These are phyloP conservation scores for Byasa hedistus DNA, from an alignment of 2,888 invertebrate genomes.

Conservation along the genomic window DNA sequence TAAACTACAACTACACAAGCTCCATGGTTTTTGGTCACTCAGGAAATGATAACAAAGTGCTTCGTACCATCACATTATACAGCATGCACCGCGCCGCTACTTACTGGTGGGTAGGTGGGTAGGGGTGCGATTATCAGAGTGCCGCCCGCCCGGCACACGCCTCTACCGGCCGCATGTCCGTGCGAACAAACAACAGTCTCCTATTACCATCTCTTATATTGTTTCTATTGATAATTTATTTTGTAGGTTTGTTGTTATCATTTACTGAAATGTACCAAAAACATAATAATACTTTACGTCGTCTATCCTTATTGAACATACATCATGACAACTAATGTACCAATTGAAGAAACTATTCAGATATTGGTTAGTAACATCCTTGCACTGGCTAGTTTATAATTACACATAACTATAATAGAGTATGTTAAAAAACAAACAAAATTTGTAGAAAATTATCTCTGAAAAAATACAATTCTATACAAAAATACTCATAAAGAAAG, in stretches of 20 bases:
- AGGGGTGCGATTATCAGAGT: constrained; percentile 41
- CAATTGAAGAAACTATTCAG: background rate
- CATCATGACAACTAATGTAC: background rate
- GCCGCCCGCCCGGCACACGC: constrained; percentile 60
- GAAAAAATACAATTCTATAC: background rate
- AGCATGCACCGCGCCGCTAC: constrained; percentile 59
- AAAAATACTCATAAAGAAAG: background rate
- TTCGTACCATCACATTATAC: constrained; percentile 31
- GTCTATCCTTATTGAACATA: constrained; percentile 5
- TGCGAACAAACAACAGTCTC: constrained; percentile 55
- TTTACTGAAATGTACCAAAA: constrained; percentile 51
- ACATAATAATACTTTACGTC: constrained; percentile 14
- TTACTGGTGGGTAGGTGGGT: constrained; percentile 50
- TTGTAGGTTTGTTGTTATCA: constrained; percentile 55
- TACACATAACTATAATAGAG: background rate
- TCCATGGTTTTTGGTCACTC: constrained; percentile 48
- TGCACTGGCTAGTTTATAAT: background rate
- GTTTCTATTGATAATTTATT: constrained; percentile 21
- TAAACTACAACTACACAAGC: constrained; percentile 24
- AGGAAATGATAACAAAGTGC: constrained; percentile 69
- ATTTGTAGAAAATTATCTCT: background rate
- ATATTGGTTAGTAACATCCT: background rate
- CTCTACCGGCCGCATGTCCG: constrained; percentile 57
- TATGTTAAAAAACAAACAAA: background rate
- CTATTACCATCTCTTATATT: constrained; percentile 39